Evolutionary conservation across 2,888 invertebrate species (phyloP).

Genomic region (Callinectes sapidus): DNA sequence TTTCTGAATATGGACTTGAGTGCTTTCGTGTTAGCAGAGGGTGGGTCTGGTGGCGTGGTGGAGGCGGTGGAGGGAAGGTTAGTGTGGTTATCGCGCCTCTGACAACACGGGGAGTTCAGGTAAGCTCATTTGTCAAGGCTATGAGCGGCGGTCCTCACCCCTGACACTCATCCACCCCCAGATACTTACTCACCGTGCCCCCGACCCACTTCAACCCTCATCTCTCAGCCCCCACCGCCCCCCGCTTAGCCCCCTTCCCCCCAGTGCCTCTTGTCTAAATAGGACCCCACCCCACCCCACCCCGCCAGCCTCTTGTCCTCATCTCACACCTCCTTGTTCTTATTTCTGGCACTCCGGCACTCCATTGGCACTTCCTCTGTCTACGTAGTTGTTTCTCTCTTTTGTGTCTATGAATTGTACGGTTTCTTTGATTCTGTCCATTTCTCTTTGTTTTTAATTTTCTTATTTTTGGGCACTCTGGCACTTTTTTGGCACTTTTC

Average conservation of each 20-base stretch:
- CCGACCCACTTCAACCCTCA: not conserved
- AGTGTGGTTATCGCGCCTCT: constrained; percentile 28
- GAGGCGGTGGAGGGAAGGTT: not conserved
- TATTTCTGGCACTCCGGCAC: not conserved
- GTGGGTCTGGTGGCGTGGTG: not conserved
- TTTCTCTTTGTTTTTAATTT: no score
- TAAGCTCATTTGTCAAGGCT: constrained; percentile 52
- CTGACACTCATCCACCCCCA: not conserved
- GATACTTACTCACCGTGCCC: constrained; percentile 10
- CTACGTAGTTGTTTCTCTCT: no score
- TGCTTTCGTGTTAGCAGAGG: not conserved
- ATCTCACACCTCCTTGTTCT: not conserved
- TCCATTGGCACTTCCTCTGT: not conserved
- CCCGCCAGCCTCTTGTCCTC: not conserved
- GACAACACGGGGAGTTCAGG: constrained; percentile 27
- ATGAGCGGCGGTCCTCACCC: constrained; percentile 13
- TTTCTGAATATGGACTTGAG: no score
- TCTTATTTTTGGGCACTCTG: no score
- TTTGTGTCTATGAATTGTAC: no score
- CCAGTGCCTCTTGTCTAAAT: not conserved
- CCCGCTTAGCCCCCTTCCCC: not conserved
- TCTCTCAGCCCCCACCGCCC: not conserved
- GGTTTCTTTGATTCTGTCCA: no score
- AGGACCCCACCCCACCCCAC: not conserved
- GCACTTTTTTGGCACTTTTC: no score